A percentile compares a stretch with the other conserved stretches of the same genome.
phyloP scores from a whole-genome alignment of 2,797 vertebrate species.

The Peromyscus eremicus region DNA sequence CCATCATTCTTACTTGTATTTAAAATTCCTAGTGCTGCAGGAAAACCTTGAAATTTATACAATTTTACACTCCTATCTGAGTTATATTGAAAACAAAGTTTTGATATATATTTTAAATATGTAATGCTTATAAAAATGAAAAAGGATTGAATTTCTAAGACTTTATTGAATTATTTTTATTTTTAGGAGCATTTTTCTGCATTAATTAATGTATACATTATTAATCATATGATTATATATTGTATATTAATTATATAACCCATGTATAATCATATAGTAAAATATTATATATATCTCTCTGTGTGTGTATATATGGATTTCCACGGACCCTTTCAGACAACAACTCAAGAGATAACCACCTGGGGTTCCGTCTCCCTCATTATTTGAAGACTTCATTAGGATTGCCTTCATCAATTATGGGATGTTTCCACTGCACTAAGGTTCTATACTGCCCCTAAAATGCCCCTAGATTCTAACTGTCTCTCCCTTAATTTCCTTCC shows the following conservation, averaged over 20 bases:
- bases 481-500: not conserved
- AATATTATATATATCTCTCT: not conserved
- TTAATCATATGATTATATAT: too few species aligned
- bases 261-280: too few species aligned
- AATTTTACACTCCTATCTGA: slow-evolving; percentile 30
- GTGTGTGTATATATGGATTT: not conserved
- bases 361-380: not conserved
- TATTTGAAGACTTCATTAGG: not conserved
- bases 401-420: not conserved
- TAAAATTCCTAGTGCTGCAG: slow-evolving; percentile 22
- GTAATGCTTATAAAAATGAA: not conserved
- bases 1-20: slow-evolving; percentile 41
- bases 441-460: not conserved
- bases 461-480: not conserved
- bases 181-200: too few species aligned
- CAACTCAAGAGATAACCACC: not conserved
- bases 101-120: not conserved
- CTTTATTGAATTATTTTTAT: not conserved
- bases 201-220: not conserved
- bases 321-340: too few species aligned
- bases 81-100: not conserved
- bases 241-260: not conserved
- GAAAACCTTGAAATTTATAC: slow-evolving; percentile 39
- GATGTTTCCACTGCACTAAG: not conserved
- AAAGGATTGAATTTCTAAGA: not conserved